Evolutionary conservation across 2,888 invertebrate species (phyloP).

Genomic region (Pyrrhopygopsis socrates): DNA sequence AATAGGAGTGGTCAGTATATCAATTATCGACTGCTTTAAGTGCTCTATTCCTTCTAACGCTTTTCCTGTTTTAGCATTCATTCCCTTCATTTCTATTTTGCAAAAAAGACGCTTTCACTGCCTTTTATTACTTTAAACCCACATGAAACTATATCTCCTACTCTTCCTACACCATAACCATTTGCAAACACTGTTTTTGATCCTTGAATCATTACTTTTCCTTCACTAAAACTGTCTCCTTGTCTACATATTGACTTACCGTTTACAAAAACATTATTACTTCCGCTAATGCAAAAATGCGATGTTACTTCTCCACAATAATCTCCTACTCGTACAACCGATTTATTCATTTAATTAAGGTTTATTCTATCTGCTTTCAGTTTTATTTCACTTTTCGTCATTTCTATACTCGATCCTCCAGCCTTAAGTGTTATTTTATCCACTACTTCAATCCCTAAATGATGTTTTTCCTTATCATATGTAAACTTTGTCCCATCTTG

Average conservation of each 20-base stretch:
- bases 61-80: slow-evolving; percentile 25
- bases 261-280: slow-evolving; percentile 34
- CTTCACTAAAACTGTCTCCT: slow-evolving; percentile 16
- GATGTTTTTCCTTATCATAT: slow-evolving; percentile 40
- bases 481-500: slow-evolving; percentile 23
- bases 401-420: slow-evolving; percentile 33
- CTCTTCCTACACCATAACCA: slow-evolving; percentile 23
- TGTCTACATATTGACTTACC: slow-evolving; percentile 14
- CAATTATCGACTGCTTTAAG: slow-evolving; percentile 30
- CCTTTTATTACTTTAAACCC: slow-evolving; percentile 16
- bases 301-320: background rate
- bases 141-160: slow-evolving; percentile 16
- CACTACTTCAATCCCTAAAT: slow-evolving; percentile 45
- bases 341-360: slow-evolving; percentile 5
- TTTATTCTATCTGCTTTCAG: too few species aligned
- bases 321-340: slow-evolving; percentile 16
- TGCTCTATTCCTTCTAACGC: slow-evolving; percentile 33
- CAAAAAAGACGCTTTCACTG: background rate
- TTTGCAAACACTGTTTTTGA: slow-evolving; percentile 31
- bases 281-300: slow-evolving; percentile 28
- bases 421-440: slow-evolving; percentile 45
- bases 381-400: slow-evolving; percentile 9
- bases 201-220: slow-evolving; percentile 15
- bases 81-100: slow-evolving; percentile 7
- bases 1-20: slow-evolving; percentile 49